Base-by-base conservation (phyloP, 2,888 invertebrate genomes). In the Pycnomerus fuliginosus region DNA sequence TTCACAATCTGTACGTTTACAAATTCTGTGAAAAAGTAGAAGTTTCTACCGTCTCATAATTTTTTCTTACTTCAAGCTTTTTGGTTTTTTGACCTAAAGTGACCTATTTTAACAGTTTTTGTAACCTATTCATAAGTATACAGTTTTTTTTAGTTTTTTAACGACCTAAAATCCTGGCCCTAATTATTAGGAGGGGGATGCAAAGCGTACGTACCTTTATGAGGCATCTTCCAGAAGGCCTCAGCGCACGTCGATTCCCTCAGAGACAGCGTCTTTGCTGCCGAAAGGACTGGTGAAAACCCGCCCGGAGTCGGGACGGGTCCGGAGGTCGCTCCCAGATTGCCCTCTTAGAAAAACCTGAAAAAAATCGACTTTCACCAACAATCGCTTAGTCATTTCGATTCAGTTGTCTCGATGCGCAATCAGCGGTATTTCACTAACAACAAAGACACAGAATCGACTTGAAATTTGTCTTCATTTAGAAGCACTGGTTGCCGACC, bases 171-270 rank as follows among this genome's bases (percentile, higher is more conserved):
- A n/a, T n/a, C n/a, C n/a, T n/a, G n/a, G n/a, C n/a, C n/a, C n/a
- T n/a, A n/a, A n/a, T n/a, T n/a, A n/a, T n/a, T n/a, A n/a, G n/a
- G n/a, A n/a, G n/a, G n/a, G n/a, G n/a, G n/a, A n/a, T n/a, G n/a
- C n/a, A n/a, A n/a, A n/a, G n/a, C n/a, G n/a, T n/a, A n/a, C 74
- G 72, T 74, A 88, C 88, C 88, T 86, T 88, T 88, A 74, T 88
- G 87, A 57, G 88, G 88, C 87, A 88, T 88, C 76, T 88, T 87
- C 87, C 87, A 87, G 72, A 87, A 85, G 62, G 86, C 83, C 69
- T 84, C 84, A 58, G 82, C 82, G 78, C 80, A 81, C 74, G 80
- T 79, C 73, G 83, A 81, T 74, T 84, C 85, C 79, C 84, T 80
- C 79, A 84, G 80, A 78, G 84, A 76, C 71, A 77, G 74, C 71